Conservation (phyloP, 2,797 vertebrate species). For the Xiphophorus birchmanni region DNA sequence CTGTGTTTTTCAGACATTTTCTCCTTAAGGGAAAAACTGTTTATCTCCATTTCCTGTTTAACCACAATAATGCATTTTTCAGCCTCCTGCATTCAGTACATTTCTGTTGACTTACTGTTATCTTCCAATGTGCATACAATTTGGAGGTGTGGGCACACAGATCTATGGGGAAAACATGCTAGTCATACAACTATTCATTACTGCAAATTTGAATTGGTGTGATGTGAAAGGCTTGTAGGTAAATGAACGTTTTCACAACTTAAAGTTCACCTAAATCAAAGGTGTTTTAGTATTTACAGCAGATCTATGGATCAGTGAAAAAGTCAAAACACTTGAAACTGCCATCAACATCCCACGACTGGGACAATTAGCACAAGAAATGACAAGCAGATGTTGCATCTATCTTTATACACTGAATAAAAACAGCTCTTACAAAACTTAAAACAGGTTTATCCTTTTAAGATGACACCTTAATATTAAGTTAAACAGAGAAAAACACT, state of each 20-base stretch:
- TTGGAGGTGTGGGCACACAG: not conserved
- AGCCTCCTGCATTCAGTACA: not conserved
- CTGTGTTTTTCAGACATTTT: not conserved
- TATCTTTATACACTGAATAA: conserved; percentile 92
- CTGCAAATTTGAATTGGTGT: not conserved
- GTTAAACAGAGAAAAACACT: conserved; percentile 86
- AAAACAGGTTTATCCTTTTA: conserved; percentile 86
- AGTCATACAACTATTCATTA: not conserved
- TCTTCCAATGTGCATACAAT: not conserved
- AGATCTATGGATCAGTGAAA: not conserved
- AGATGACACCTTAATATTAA: conserved; percentile 87
- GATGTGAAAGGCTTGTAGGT: not conserved
- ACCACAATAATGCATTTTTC: not conserved
- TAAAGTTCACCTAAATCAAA: not conserved
- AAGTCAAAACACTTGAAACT: not conserved
- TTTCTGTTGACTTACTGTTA: not conserved
- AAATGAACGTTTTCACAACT: not conserved
- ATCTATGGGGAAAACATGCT: not conserved
- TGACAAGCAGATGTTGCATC: conserved; percentile 35
- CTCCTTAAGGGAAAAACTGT: not conserved
- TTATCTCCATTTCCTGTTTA: not conserved
- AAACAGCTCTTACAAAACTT: conserved; percentile 91
- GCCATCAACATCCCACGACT: not conserved
- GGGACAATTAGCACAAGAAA: conserved; percentile 18
- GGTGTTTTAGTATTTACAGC: not conserved